Evolutionary conservation across 2,888 invertebrate genomes (phyloP), one percentile per base, ranked within the genome.

Genomic region (Agriopis marginaria): DNA sequence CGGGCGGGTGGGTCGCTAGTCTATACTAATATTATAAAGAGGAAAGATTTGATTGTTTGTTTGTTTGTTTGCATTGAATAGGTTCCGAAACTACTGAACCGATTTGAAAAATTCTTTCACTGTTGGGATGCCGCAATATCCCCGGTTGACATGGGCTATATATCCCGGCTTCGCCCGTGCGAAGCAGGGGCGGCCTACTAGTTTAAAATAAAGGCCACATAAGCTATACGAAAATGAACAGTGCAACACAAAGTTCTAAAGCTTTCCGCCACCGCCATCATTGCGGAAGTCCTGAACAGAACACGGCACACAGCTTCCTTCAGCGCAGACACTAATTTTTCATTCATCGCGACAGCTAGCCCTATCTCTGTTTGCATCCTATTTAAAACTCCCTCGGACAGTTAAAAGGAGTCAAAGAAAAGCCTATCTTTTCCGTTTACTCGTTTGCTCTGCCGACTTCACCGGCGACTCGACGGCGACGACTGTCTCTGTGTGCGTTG

Each of bases 291-390:
- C 58, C 58, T n/a, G 61, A 63, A 49, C 63, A 23, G 23, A 51
- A 51, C 54, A 49, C 32, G 10, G 51, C 51, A 64, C 23, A 56
- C 74, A 68, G 54, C 70, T 69, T 42, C 55, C 69, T 70, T 12
- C 45, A 40, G 72, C 76, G 72, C 76, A 79, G 78, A 79, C 81
- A 78, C 84, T 86, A 89, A 89, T 89, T 86, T 82, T 78, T 83
- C 87, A 91, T 92, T 92, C 91, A 89, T 79, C 83, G 79, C 79
- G 79, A 76, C 81, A 82, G 82, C 79, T 82, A 80, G 83, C 81
- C 86, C 81, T 93, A 93, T 93, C 93, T 90, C 80, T 92, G 89
- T 93, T 93, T 93, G 89, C 92, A 93, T 93, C 92, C 89, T 91
- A 91, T 93, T 93, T 92, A 93, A 82, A 86, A 82, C 86, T 87